Base-by-base conservation (phyloP, 2,797 vertebrate species). In the Parotocinclus haroldoi region DNA sequence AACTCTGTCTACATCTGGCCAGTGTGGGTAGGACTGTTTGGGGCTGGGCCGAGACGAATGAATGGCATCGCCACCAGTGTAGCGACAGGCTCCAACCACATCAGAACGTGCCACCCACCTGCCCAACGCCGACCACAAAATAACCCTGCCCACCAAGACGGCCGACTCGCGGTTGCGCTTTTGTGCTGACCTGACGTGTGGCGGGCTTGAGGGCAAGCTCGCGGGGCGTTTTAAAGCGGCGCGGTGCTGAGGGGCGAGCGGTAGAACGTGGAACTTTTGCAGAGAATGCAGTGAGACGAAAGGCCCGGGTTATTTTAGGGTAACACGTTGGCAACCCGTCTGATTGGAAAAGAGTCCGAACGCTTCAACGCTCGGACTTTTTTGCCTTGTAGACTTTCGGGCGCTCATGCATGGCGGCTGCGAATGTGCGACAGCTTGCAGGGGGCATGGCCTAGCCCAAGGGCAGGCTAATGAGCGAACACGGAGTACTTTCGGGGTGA, bases 101-200 rank as follows among this genome's bases (percentile, higher is more conserved):
- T 74, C 57, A 74, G 50, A 71, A 37, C 13, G 39, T 54, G 16
- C 60, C 65, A 38, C 64, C 75, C 60, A 71, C 71, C 60, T 68
- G 57, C 42, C 52, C 53, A 17, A 27, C 12, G 39, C n/a, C 64
- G 61, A 64, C 68, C 61, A 58, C 56, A 57, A 51, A 68, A 40
- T 9, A 58, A 66, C 62, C 68, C 48, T 63, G 44, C 60, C 61
- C 38, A 67, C 52, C 36, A 44, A 49, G 27, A 67, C 73, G 61
- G 63, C 38, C 45, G 13, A 56, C 46, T 48, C 66, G 7, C 45
- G 54, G 18, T 37, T 51, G 44, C 19, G n/a, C 53, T 38, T 14
- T 48, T 14, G 55, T 37, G 40, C 66, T 61, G 61, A 55, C 40
- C 58, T 45, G 10, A 68, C 7, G 58, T 37, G 60, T 59, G 16